Evolutionary conservation across 2,888 invertebrate genomes (phyloP), one percentile per base, ranked within the genome.

Genomic region (Epirrita christyi): DNA sequence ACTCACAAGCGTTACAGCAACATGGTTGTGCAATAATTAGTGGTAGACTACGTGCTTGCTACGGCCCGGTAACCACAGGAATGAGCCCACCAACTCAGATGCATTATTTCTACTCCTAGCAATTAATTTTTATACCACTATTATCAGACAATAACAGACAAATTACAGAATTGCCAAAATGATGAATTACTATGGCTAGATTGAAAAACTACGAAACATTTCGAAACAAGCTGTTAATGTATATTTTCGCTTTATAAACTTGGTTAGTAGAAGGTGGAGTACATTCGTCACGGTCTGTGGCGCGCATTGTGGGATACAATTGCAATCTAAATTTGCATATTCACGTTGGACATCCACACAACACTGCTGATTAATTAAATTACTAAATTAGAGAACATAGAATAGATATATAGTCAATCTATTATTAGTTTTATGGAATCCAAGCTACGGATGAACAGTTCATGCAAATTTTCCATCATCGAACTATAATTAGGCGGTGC

Each of bases 271-370:
- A 76, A 77, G 72, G 73, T 78, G 76, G 73, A 75, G 76, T 71
- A 69, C 71, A 76, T 73, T 68, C 78, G 88, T 82, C 78, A 83
- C 79, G 89, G 83, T 88, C 87, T 78, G 83, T 72, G 78, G 67
- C 70, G 68, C 61, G 73, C 79, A 76, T 75, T 84, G 84, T 85
- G 81, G 84, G 77, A 73, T 78, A 82, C 86, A 85, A 85, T 84
- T 86, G 86, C 85, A 76, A 68, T 68, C 63, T 55, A 78, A 81
- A 91, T 91, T 91, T 88, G 89, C 90, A 91, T 90, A 67, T 88
- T 84, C 81, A 81, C 79, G 77, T 80, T 79, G 80, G 73, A 75
- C 80, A 76, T 78, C 78, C 80, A 77, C 78, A 64, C 57, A 47
- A 64, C 65, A 53, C 57, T 70, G 70, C 78, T 79, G 76, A 85